phyloP scores from a whole-genome alignment of 2,797 vertebrate species.

The Acanthiza pusilla region DNA sequence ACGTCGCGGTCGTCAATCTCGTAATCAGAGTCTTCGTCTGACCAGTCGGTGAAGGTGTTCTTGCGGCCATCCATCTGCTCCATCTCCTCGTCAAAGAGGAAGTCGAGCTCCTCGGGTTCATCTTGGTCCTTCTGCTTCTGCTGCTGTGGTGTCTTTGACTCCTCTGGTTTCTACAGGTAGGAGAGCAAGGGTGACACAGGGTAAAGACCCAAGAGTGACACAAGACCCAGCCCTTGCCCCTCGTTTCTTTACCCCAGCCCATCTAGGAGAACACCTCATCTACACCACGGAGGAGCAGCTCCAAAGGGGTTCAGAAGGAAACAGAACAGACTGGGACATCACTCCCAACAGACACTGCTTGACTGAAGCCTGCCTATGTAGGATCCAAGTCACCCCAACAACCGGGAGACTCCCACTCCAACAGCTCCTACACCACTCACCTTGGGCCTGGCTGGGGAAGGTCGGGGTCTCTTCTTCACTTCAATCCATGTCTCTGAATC shows the following conservation, averaged over 20 bases:
- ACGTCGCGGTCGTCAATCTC: conserved; percentile 95
- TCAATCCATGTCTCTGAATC: conserved; percentile 98
- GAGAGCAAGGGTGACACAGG: background rate
- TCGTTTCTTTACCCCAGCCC: background rate
- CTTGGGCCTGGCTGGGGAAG: conserved; percentile 89
- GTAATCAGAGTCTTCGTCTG: conserved; percentile 93
- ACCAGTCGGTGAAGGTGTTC: conserved; percentile 98
- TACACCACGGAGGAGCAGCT: background rate
- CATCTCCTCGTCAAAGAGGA: conserved; percentile 99
- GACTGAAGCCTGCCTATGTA: background rate
- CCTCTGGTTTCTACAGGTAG: conserved; percentile 77
- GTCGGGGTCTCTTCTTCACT: conserved; percentile 94
- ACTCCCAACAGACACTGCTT: background rate
- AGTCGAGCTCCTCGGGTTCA: conserved; percentile 95
- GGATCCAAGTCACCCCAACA: background rate
- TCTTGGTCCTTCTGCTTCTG: conserved; percentile 82
- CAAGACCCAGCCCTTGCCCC: background rate
- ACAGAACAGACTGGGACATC: background rate
- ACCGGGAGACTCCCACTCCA: background rate
- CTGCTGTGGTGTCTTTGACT: conserved; percentile 59
- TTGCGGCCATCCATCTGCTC: conserved; percentile 95
- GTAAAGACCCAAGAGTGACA: accelerated
- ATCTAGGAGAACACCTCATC: background rate
- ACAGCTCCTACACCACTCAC: conserved; percentile 55
- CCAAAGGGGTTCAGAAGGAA: background rate